Base-by-base conservation (phyloP, 2,888 invertebrate species). In the Sarcophaga carnaria region DNA sequence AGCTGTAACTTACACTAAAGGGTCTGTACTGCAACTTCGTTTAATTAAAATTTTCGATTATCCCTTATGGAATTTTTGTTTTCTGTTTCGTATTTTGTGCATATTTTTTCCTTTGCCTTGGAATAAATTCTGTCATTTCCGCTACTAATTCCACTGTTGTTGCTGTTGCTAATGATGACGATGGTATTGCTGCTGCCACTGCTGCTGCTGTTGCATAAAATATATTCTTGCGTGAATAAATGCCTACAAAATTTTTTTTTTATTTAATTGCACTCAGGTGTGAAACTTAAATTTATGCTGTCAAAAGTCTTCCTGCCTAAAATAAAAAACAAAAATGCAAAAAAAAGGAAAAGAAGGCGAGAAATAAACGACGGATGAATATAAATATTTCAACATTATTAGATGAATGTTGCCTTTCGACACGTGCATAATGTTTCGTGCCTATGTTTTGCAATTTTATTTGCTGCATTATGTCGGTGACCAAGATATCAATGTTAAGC, bases 181-280 rank as follows among this genome's bases (percentile, higher is more conserved):
- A 37, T 10, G 37, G 8, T 37, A 37, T 37, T 37, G 4, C 14
- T 49, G 14, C 14, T 49, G 4, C 14, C 14, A 2, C 14, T 49
- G 12, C 3, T 49, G 14, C 0, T 14, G 49, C 14, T 54, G 54
- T 4, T 54, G 54, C 54, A 54, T 54, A 12, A 14, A 14, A 54
- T 17, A 17, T 54, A 54, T 54, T 69, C 14, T 62, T 49, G 62
- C 4, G 8, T 14, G 17, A 17, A 54, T 14, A 17, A 54, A 54
- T 54, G 12, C 12, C 72, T 77, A 67, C 62, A 37, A 86, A 79
- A 79, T 85, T 83, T 8, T 22, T 20, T 22, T 22, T 22, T 27
- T 81, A 88, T 88, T 82, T 88, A 86, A 88, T 85, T 84, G 83
- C 80, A 78, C 85, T 88, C 88, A 88, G 88, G 88, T 88, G 88